A percentile compares a stretch with the other conserved stretches of the same genome.
Conservation (phyloP, 2,797 vertebrate species). For the Galago senegalensis region DNA sequence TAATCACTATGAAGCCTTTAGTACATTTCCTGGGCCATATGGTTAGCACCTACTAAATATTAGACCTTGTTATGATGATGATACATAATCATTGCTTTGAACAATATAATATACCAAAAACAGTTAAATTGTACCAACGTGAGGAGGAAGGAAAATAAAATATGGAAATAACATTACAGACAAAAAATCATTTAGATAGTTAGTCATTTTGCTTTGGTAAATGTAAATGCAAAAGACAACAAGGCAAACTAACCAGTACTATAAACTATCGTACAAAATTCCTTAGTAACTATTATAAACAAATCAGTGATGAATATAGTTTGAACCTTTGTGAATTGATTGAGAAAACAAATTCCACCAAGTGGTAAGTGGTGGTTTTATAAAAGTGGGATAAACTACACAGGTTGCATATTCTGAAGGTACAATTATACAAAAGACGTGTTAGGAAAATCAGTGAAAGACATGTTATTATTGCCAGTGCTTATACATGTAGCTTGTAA, state of each 20-base stretch:
- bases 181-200: neutral
- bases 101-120: neutral
- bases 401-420: neutral
- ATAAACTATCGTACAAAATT: neutral
- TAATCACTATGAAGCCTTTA: neutral
- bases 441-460: slow-evolving; percentile 1
- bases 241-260: neutral
- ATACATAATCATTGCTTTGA: neutral
- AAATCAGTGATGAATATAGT: neutral
- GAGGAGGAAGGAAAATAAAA: neutral
- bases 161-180: neutral
- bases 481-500: neutral
- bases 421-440: neutral
- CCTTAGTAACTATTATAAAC: neutral
- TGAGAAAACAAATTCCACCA: neutral
- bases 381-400: neutral
- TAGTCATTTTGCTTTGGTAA: neutral
- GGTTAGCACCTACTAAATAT: neutral
- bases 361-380: neutral
- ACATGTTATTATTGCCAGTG: neutral
- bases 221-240: neutral
- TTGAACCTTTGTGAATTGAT: neutral
- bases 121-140: neutral
- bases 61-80: neutral
- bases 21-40: neutral